Evolutionary conservation across 2,797 vertebrate species (phyloP), one percentile per base, ranked within the genome.

Genomic region (Sebastes kiyomatsui): DNA sequence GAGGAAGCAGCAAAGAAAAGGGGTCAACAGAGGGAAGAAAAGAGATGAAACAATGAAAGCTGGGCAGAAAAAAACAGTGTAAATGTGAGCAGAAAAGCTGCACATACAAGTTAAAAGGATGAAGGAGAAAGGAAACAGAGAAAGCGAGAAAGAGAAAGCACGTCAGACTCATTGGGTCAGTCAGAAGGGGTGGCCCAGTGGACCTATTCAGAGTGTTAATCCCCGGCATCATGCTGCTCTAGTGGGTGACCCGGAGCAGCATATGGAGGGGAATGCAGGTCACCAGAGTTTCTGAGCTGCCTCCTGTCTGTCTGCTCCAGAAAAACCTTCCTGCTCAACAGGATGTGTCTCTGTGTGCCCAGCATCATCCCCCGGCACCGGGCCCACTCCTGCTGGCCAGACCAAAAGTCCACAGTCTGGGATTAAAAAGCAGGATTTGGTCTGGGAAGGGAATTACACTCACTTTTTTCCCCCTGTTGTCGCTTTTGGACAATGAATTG

Each of bases 251-350:
- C 89, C 33, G 12, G 5, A 72, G 87, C 76, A 86, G 90, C 93
- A 94, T 94, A 93, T 93, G 92, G 92, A 90, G 83, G 80, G 38
- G 35, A 93, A 94, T 94, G 94, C 94, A 93, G 94, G 93, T 94
- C 93, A 94, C 64, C 68, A 85, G 82, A 85, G 88, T 90, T 92
- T 89, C 77, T 88, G 88, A 82, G 77, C 89, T 86, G 83, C 80
- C 88, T 85, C 73, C 56, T 91, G 84, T 89, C 85, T 87, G 90
- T 91, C 87, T 92, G 93, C 89, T 92, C 89, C 88, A 92, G 58
- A 92, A 92, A 93, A 72, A 85, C 73, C 73, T 82, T 82, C 66
- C 83, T 84, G 84, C 80, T 72, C 83, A 75, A 78, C 80, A 84
- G 72, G 83, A 82, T 64, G 71, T 32, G 78, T 68, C 82, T 77